Base-by-base conservation (phyloP, 2,797 vertebrate genomes). In the Macrochelys suwanniensis region DNA sequence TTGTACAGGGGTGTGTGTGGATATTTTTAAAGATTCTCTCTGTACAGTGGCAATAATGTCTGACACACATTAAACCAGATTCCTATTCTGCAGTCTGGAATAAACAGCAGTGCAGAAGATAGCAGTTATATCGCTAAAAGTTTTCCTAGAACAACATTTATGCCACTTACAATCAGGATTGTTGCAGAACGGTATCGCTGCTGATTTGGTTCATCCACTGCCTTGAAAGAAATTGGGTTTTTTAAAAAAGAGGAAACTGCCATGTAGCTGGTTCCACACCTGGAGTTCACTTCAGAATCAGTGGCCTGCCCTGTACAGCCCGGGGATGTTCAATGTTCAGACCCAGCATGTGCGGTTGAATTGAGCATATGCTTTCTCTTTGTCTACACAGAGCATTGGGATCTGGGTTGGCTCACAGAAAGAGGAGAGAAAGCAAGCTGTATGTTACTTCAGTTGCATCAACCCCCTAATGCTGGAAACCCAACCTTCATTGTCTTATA, bases 1-100 rank as follows among this genome's bases (percentile, higher is more conserved):
- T 68, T 49, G 42, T 12, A 57, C 13, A 31, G 16, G 33, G 4
- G 33, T 42, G 77, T n/a, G 6, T 15, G 19, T 21, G 81, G 81
- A 11, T 2, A 59, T 10, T 81, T 90, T 61, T 68, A 49, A 89
- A 95, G 80, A 54, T 74, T 96, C 97, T 97, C 47, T 89, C 93
- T 94, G 61, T 45, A 12, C 49, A 51, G 77, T 0, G 0, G 47
- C 92, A 82, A 92, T 96, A 59, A 65, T 42, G 50, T 86, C 93
- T 89, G 93, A 93, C 86, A 94, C 80, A 86, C 59, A 94, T 84
- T 83, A 49, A 77, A 78, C 37, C n/a, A 91, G 83, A 50, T 57
- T 82, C 57, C 61, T 23, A 1, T 54, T 7, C 37, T 85, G 31
- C 80, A 92, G n/a, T 68, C 83, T 53, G 90, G 96, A 88, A 49